A percentile compares a stretch with the other conserved stretches of the same genome.
Evolutionary conservation across 2,113 vertebrate species (phyloP).

Genomic region (Struthidea cinerea): DNA sequence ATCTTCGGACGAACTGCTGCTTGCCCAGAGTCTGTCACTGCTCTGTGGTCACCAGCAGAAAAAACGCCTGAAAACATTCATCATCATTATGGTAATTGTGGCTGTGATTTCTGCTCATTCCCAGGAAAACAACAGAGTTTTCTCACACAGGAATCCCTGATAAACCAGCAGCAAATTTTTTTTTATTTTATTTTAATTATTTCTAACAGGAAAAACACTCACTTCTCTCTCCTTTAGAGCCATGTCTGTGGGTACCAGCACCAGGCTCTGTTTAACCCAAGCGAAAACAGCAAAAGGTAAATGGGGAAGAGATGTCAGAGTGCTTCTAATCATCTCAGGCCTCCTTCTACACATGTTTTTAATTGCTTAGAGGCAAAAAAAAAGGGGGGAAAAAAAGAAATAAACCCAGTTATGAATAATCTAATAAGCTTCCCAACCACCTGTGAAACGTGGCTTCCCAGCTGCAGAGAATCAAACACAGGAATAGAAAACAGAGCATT

Average conservation of each 20-base stretch:
- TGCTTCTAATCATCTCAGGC: constrained; percentile 1
- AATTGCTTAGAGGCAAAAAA: neutral
- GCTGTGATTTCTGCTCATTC: neutral
- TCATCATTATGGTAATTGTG: neutral
- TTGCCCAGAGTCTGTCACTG: neutral
- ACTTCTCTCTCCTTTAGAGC: neutral
- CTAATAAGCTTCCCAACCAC: constrained; percentile 61
- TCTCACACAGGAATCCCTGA: neutral
- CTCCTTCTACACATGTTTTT: constrained; percentile 50
- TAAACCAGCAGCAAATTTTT: neutral
- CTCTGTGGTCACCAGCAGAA: neutral
- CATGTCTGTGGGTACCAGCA: neutral
- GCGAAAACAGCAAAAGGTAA: constrained; percentile 55
- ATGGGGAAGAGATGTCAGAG: constrained; percentile 48
- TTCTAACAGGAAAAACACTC: neutral
- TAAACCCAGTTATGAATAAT: constrained; percentile 62
- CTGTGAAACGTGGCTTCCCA: constrained; percentile 58
- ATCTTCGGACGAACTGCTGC: neutral
- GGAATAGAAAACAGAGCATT: constrained; percentile 31
- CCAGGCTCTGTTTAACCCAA: neutral
- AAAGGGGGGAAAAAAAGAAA: neutral
- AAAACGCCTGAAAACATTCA: neutral
- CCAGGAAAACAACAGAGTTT: neutral
- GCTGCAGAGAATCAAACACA: constrained; percentile 50
- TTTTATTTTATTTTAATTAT: neutral